Evolutionary conservation across 2,113 vertebrate species (phyloP).

Genomic region (Xiphias gladius): DNA sequence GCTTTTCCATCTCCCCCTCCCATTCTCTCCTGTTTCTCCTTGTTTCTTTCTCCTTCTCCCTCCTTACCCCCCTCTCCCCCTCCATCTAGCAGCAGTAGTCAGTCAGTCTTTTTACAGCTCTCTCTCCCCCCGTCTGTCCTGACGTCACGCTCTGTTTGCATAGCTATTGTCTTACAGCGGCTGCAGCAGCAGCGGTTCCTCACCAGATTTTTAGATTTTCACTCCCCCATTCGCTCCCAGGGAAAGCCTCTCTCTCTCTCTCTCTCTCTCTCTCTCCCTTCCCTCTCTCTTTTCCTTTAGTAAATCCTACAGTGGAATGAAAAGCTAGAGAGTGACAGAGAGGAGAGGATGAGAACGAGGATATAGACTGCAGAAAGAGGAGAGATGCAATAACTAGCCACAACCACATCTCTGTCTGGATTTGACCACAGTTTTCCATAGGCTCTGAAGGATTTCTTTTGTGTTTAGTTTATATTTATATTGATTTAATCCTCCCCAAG

Average conservation of each 20-base stretch:
- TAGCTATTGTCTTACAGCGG: conserved; percentile 91
- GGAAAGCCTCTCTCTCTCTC: conserved; percentile 67
- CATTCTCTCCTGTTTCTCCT: neutral
- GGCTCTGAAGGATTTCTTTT: conserved; percentile 46
- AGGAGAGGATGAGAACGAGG: conserved; percentile 52
- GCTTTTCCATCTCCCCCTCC: neutral
- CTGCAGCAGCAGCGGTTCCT: conserved; percentile 84
- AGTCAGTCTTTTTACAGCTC: conserved; percentile 43
- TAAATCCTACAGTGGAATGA: conserved; percentile 65
- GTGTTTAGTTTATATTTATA: neutral
- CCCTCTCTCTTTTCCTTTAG: conserved; percentile 24
- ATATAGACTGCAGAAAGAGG: conserved; percentile 57
- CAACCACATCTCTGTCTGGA: conserved; percentile 51
- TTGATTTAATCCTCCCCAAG: conserved; percentile 11
- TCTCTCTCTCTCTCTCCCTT: conserved; percentile 8
- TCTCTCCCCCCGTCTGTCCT: conserved; percentile 65
- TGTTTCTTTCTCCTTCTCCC: neutral
- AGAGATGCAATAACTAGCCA: conserved; percentile 60
- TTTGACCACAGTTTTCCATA: conserved; percentile 21
- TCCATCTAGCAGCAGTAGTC: conserved; percentile 59
- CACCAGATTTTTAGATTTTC: conserved; percentile 66
- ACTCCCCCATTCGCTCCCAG: conserved; percentile 51
- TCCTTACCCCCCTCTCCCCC: neutral
- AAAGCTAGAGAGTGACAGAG: conserved; percentile 67
- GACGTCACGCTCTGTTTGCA: conserved; percentile 92